Evolutionary conservation across 2,113 vertebrate genomes (phyloP).

Genomic region (Ia io): DNA sequence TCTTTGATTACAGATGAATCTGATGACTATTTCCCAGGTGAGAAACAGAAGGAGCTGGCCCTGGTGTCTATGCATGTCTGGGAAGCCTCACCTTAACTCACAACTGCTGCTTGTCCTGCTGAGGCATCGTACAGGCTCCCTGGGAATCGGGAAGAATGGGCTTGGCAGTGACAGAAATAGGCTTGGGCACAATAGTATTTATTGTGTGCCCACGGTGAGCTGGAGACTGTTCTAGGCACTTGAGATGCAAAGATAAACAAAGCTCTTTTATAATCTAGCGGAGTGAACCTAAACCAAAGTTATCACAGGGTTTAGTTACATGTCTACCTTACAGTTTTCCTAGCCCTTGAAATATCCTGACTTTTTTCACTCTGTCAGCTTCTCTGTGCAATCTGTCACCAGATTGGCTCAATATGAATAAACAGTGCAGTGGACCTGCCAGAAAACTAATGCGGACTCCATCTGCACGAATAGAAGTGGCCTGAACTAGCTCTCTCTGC

Average conservation of each 20-base stretch:
- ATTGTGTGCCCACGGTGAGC: neutral
- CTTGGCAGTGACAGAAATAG: neutral
- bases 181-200: neutral
- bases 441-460: neutral
- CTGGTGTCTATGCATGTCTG: neutral
- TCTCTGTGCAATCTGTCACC: conserved; percentile 42
- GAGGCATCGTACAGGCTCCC: neutral
- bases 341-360: conserved; percentile 19
- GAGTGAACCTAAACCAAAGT: conserved; percentile 29
- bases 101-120: neutral
- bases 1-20: neutral
- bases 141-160: neutral
- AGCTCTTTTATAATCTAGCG: neutral
- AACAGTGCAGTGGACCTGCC: neutral
- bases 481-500: neutral
- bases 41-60: neutral
- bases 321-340: neutral
- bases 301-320: neutral
- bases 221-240: neutral
- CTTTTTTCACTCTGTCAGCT: conserved; percentile 25
- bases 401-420: conserved; percentile 45
- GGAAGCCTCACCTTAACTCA: neutral
- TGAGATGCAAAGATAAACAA: conserved; percentile 33
- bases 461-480: neutral
- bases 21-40: neutral